Percentiles rank a stretch among this genome's conserved stretches.
phyloP scores from a whole-genome alignment of 2,113 vertebrate genomes.

The Sturnus vulgaris region DNA sequence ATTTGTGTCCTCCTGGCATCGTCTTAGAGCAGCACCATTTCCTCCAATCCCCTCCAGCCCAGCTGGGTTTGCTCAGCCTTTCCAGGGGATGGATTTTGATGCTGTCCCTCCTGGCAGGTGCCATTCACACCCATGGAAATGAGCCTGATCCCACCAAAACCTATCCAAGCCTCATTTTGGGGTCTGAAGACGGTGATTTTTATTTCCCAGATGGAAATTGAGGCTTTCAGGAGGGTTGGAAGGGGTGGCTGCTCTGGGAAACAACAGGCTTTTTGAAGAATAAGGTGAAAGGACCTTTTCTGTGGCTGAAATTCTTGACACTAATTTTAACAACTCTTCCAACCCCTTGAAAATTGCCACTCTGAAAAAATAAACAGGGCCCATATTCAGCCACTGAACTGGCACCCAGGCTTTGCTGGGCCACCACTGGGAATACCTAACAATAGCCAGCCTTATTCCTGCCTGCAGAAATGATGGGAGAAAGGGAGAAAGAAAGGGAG shows the following conservation, averaged over 20 bases:
- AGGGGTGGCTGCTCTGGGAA: background rate
- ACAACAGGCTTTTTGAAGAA: conserved; percentile 68
- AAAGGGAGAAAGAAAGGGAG: background rate
- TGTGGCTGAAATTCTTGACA: conserved; percentile 59
- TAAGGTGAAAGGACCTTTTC: conserved; percentile 65
- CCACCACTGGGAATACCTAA: background rate
- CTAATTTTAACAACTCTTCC: conserved; percentile 70
- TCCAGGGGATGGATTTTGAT: background rate
- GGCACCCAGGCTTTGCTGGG: background rate
- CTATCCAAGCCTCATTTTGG: background rate
- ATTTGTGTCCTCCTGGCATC: background rate
- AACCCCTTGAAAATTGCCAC: conserved; percentile 63
- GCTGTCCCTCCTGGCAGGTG: conserved; percentile 30
- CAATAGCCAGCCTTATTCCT: conserved; percentile 41
- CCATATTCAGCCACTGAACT: conserved; percentile 28
- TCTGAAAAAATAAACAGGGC: conserved; percentile 71
- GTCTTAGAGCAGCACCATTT: background rate
- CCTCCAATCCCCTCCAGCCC: background rate
- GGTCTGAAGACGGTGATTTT: background rate
- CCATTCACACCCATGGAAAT: rapidly evolving
- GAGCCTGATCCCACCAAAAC: background rate
- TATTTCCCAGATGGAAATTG: background rate
- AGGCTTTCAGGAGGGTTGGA: background rate
- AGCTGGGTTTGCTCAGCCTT: background rate
- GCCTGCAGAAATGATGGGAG: background rate